Percentiles rank a stretch among this genome's conserved stretches.
Conservation (phyloP, 2,888 invertebrate species). For the Sarcophaga subvicina region DNA sequence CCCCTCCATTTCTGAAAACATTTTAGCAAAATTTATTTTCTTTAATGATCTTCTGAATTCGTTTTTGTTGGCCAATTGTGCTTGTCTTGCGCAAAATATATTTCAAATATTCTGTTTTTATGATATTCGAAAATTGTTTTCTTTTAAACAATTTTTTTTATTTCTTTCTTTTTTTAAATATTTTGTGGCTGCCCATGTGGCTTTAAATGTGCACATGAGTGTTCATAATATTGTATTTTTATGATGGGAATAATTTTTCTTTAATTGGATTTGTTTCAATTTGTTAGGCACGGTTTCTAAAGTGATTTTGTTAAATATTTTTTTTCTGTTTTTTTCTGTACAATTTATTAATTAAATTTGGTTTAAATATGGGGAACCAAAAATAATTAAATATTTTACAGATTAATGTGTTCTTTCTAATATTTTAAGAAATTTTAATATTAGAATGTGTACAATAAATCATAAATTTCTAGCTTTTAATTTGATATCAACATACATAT, state of each 20-base stretch:
- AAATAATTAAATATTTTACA: too few species aligned
- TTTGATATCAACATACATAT: too few species aligned
- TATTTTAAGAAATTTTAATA: too few species aligned
- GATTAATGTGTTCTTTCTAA: too few species aligned
- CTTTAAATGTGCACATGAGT: neutral
- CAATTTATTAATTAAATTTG: too few species aligned
- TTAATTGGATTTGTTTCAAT: neutral
- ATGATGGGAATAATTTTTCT: neutral
- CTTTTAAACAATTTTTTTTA: neutral
- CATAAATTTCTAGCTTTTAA: too few species aligned
- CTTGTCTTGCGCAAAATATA: constrained; percentile 35
- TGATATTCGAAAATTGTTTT: constrained; percentile 29
- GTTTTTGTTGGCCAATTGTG: constrained; percentile 47
- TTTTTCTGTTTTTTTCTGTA: too few species aligned
- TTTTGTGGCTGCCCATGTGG: constrained; percentile 5
- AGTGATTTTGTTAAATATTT: neutral
- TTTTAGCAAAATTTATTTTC: constrained; percentile 19
- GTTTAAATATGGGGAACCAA: too few species aligned
- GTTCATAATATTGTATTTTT: neutral
- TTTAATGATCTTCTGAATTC: constrained; percentile 53
- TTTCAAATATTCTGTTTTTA: constrained; percentile 13
- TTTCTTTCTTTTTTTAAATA: neutral
- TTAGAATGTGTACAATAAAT: too few species aligned
- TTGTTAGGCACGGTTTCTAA: neutral
- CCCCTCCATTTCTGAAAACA: too few species aligned